A percentile compares a stretch with the other conserved stretches of the same genome.
Evolutionary conservation across 2,113 vertebrate species (phyloP).

Genomic region (Vulpes lagopus): DNA sequence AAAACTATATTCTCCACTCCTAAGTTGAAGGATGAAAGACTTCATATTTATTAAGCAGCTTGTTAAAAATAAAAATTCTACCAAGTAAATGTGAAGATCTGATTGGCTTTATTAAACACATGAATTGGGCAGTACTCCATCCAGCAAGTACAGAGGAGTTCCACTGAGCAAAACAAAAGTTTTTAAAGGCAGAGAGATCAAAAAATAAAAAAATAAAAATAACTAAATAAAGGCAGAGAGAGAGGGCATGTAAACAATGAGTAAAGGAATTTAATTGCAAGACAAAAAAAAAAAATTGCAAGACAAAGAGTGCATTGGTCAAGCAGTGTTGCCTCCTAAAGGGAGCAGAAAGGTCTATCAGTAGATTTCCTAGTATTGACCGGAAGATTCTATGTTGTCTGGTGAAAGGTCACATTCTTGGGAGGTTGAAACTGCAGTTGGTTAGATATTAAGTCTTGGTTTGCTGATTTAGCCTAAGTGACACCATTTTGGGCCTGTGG

Average conservation of each 20-base stretch:
- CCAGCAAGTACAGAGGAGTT: not conserved
- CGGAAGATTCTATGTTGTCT: not conserved
- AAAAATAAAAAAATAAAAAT: no score
- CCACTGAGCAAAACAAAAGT: not conserved
- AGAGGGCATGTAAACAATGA: not conserved
- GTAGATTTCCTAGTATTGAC: not conserved
- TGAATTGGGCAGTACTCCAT: not conserved
- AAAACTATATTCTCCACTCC: not conserved
- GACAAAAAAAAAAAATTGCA: not conserved
- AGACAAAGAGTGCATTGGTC: not conserved
- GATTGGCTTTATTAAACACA: not conserved
- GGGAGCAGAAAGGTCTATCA: not conserved
- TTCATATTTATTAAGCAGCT: no score
- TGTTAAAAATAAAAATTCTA: not conserved
- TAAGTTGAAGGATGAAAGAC: not conserved
- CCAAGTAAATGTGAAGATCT: not conserved
- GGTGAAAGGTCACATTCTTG: not conserved
- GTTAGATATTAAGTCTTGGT: not conserved
- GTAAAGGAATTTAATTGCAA: not conserved
- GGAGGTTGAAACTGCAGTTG: not conserved
- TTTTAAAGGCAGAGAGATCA: not conserved
- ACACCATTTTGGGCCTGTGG: not conserved
- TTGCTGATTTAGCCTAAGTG: not conserved
- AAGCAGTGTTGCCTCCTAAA: not conserved
- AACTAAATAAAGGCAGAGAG: not conserved